phyloP scores from a whole-genome alignment of 2,113 vertebrate genomes.

The Xiphias gladius region DNA sequence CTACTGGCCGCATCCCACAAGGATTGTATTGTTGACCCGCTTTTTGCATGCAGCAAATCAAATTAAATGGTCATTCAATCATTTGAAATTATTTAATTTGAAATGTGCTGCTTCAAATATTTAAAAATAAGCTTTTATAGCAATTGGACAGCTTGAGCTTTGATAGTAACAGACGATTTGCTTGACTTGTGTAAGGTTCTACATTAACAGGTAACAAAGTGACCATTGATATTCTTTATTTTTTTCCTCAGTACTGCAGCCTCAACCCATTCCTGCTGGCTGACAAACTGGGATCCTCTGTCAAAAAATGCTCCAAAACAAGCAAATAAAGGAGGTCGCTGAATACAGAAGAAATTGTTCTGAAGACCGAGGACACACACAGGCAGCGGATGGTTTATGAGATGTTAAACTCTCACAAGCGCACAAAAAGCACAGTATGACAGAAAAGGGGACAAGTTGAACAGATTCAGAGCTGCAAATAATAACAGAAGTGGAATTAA shows the following conservation, averaged over 20 bases:
- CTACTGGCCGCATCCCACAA: not conserved
- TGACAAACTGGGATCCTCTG: constrained; percentile 68
- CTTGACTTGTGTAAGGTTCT: not conserved
- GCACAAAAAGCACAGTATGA: not conserved
- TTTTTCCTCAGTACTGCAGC: constrained; percentile 70
- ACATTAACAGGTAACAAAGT: not conserved
- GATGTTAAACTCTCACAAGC: not conserved
- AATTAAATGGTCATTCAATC: not conserved
- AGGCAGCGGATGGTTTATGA: not conserved
- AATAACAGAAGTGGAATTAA: not conserved
- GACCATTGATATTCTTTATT: not conserved
- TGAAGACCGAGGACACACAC: not conserved
- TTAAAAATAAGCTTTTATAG: not conserved
- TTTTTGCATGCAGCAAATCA: not conserved
- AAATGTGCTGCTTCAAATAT: not conserved
- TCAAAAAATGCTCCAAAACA: constrained; percentile 80
- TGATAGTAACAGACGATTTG: not conserved
- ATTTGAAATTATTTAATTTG: not conserved
- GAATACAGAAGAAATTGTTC: not conserved
- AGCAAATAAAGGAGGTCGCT: constrained; percentile 15
- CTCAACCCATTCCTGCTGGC: constrained; percentile 80
- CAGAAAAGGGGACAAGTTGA: not conserved
- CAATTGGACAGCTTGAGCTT: not conserved
- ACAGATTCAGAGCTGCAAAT: not conserved
- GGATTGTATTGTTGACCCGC: not conserved